A percentile compares a stretch with the other conserved stretches of the same genome.
phyloP scores from a whole-genome alignment of 2,797 vertebrate genomes.

The Loriculus beryllinus region DNA sequence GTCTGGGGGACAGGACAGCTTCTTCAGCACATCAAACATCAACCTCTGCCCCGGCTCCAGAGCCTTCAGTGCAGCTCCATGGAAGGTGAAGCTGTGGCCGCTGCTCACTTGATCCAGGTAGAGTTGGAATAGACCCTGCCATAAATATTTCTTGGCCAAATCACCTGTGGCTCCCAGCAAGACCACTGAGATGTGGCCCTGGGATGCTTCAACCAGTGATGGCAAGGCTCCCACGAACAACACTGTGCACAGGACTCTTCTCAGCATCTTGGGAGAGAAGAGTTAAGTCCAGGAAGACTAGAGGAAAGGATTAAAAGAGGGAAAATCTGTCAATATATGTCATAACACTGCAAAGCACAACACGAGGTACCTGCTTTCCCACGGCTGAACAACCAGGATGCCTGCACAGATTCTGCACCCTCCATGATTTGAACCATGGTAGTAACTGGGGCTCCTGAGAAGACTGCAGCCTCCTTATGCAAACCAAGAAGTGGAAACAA shows the following conservation, averaged over 20 bases:
- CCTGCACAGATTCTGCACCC: background rate
- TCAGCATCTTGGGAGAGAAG: slow-evolving; percentile 52
- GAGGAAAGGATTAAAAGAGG: background rate
- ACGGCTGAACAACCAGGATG: background rate
- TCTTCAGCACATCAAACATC: slow-evolving; percentile 85
- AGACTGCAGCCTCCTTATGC: background rate
- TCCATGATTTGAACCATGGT: background rate
- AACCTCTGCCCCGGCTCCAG: slow-evolving; percentile 72
- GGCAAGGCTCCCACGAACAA: slow-evolving; percentile 56
- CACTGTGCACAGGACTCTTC: background rate
- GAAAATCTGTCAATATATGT: background rate
- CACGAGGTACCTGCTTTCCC: background rate
- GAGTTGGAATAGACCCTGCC: slow-evolving; percentile 93
- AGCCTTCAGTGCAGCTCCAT: slow-evolving; percentile 80
- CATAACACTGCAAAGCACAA: background rate
- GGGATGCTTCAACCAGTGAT: slow-evolving; percentile 20
- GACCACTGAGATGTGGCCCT: slow-evolving; percentile 86
- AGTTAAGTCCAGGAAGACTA: background rate
- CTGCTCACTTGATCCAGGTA: slow-evolving; percentile 82
- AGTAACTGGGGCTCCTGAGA: background rate
- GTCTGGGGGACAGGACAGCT: slow-evolving; percentile 78
- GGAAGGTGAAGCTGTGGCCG: slow-evolving; percentile 89
- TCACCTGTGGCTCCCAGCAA: slow-evolving; percentile 92
- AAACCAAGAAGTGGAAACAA: background rate
- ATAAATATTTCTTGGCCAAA: slow-evolving; percentile 92